phyloP scores from a whole-genome alignment of 2,888 invertebrate genomes.

The Busseola fusca region DNA sequence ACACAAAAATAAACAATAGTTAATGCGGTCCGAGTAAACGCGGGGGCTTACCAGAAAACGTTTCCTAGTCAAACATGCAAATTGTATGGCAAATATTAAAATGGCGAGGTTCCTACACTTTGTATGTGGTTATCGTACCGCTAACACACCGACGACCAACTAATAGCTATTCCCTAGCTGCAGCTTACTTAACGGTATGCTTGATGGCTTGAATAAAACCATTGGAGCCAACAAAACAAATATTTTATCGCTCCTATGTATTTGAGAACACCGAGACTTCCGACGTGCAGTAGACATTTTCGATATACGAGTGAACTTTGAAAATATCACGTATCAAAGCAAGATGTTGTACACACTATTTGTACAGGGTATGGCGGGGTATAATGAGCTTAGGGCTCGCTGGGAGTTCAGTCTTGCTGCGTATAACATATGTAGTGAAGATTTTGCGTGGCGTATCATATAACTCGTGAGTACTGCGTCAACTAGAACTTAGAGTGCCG shows the following conservation, averaged over 20 bases:
- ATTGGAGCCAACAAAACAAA: constrained; percentile 75
- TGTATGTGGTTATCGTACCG: constrained; percentile 76
- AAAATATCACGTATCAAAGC: constrained; percentile 36
- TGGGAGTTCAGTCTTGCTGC: no score
- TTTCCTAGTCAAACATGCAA: constrained; percentile 85
- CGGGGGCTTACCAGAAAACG: constrained; percentile 77
- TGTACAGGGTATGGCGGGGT: no score
- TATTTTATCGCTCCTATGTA: constrained; percentile 74
- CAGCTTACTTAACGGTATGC: constrained; percentile 84
- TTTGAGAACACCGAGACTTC: constrained; percentile 69
- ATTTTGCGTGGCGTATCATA: no score
- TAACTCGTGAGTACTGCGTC: no score
- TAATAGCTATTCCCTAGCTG: constrained; percentile 73
- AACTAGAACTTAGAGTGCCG: no score
- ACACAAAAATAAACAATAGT: constrained; percentile 70
- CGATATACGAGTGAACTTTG: constrained; percentile 25
- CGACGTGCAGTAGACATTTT: constrained; percentile 49
- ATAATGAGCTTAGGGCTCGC: no score
- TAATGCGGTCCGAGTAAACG: constrained; percentile 73
- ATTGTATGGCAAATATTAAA: constrained; percentile 85
- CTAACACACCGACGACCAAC: constrained; percentile 66
- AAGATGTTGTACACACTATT: background rate
- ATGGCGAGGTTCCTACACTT: constrained; percentile 75
- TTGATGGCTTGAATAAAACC: constrained; percentile 82
- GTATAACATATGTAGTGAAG: no score